These are phyloP conservation scores for Pegea sp. DNA, from an alignment of 23 tunicate species.

Conservation along the genomic window DNA sequence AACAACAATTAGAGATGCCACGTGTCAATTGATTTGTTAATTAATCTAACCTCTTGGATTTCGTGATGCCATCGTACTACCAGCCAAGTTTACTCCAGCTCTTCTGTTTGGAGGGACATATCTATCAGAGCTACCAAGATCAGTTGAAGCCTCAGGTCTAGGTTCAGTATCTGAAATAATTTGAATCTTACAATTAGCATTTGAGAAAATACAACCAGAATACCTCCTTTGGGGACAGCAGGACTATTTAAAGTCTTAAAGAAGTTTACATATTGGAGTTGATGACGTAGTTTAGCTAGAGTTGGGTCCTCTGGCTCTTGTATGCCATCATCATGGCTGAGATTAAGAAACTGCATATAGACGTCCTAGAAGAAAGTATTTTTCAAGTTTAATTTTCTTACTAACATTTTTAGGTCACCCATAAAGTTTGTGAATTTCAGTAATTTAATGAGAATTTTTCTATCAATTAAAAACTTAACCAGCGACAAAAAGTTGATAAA, in stretches of 20 bases:
- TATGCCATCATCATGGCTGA: constrained; percentile 39
- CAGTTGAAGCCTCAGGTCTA: too few species aligned
- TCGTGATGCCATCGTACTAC: constrained; percentile 51
- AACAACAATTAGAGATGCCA: not conserved
- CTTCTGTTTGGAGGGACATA: constrained; percentile 80
- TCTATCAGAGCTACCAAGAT: constrained; percentile 23
- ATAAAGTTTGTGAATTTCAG: not conserved
- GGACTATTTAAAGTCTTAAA: constrained; percentile 58
- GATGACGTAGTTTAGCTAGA: constrained; percentile 63
- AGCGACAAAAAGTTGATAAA: not conserved
- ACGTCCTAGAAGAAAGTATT: constrained; percentile 18
- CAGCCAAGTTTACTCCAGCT: constrained; percentile 43
- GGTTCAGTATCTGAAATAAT: too few species aligned
- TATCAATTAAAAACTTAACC: too few species aligned
- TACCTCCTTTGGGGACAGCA: too few species aligned
- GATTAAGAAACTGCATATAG: constrained; percentile 58
- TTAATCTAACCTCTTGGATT: constrained; percentile 18
- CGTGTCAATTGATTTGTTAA: not conserved
- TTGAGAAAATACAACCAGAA: constrained; percentile 3
- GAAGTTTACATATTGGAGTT: constrained; percentile 78
- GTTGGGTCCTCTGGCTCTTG: constrained; percentile 79
- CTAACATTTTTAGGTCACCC: not conserved
- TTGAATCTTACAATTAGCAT: not conserved
- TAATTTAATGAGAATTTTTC: too few species aligned
- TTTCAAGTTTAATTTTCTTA: not conserved